A percentile compares a stretch with the other conserved stretches of the same genome.
Evolutionary conservation across 92 coral and sea anemone genomes (phyloP).

Genomic region (Palythoa heliodiscus): DNA sequence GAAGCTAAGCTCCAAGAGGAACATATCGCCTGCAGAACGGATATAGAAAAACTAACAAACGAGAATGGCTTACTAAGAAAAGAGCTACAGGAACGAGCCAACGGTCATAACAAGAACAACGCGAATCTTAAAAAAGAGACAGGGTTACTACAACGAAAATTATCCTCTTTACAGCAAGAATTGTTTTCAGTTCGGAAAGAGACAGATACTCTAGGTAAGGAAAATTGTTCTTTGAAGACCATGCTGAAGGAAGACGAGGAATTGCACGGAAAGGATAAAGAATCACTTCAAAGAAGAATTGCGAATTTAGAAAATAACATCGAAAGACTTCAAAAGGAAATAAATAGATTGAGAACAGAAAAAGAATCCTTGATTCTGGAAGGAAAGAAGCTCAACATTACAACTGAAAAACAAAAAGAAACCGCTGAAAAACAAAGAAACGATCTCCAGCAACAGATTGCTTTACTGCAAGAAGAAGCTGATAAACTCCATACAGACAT

Average conservation of each 20-base stretch:
- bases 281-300: slow-evolving; percentile 11
- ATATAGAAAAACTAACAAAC: slow-evolving; percentile 8
- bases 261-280: slow-evolving; percentile 13
- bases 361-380: slow-evolving; percentile 60
- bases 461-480: slow-evolving; percentile 57
- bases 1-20: slow-evolving; percentile 20
- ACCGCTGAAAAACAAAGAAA: slow-evolving; percentile 42
- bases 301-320: not conserved
- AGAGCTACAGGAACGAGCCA: slow-evolving; percentile 6
- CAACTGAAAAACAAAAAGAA: slow-evolving; percentile 62
- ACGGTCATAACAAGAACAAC: slow-evolving; percentile 8
- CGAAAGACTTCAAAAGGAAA: slow-evolving; percentile 40
- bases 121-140: slow-evolving; percentile 4
- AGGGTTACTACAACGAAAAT: slow-evolving; percentile 10
- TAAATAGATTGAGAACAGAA: slow-evolving; percentile 33
- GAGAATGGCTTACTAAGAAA: not conserved
- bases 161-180: slow-evolving; percentile 23
- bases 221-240: slow-evolving; percentile 35
- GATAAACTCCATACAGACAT: slow-evolving; percentile 41
- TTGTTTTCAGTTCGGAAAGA: slow-evolving; percentile 40
- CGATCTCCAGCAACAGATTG: slow-evolving; percentile 58
- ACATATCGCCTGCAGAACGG: not conserved
- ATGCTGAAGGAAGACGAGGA: slow-evolving; percentile 30
- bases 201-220: slow-evolving; percentile 30
- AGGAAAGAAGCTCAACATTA: slow-evolving; percentile 50